A percentile compares a stretch with the other conserved stretches of the same genome.
Conservation (phyloP, 1,140 invertebrate genomes). For the Tetramorium simillimum region DNA sequence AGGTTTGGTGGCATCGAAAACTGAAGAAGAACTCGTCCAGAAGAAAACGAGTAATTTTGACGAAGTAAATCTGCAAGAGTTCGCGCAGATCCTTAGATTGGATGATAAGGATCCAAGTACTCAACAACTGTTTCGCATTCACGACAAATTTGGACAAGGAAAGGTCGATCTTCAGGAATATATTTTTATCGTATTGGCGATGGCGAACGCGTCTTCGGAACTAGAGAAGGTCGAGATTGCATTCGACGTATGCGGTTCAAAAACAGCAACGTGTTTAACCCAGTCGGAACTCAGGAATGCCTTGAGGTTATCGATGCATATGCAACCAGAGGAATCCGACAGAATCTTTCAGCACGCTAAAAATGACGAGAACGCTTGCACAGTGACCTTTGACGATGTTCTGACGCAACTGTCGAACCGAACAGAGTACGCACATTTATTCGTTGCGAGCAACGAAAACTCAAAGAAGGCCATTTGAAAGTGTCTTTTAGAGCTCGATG, state of each 20-base stretch:
- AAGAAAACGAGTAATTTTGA: constrained; percentile 81
- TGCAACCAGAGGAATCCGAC: constrained; percentile 80
- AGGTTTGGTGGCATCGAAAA: constrained; percentile 84
- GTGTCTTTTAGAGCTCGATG: constrained; percentile 74
- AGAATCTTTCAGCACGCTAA: constrained; percentile 81
- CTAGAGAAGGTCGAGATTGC: constrained; percentile 89
- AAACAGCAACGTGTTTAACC: constrained; percentile 75
- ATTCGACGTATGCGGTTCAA: constrained; percentile 87
- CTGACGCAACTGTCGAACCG: constrained; percentile 69
- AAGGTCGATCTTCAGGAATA: constrained; percentile 88
- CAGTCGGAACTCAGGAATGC: constrained; percentile 80
- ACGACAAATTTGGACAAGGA: constrained; percentile 87
- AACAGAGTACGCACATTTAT: constrained; percentile 77
- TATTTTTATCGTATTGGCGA: constrained; percentile 89
- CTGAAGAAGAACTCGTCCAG: constrained; percentile 83
- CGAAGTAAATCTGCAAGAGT: constrained; percentile 87
- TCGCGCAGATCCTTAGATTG: constrained; percentile 88
- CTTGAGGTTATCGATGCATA: constrained; percentile 78
- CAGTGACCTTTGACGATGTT: constrained; percentile 78
- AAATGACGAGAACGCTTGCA: constrained; percentile 71
- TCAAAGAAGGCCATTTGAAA: constrained; percentile 82
- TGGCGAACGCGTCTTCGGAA: constrained; percentile 88
- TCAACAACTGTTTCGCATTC: constrained; percentile 89
- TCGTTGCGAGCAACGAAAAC: constrained; percentile 64
- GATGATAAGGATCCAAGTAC: constrained; percentile 85